phyloP scores from a whole-genome alignment of 2,888 invertebrate species.

The Patella depressa region DNA sequence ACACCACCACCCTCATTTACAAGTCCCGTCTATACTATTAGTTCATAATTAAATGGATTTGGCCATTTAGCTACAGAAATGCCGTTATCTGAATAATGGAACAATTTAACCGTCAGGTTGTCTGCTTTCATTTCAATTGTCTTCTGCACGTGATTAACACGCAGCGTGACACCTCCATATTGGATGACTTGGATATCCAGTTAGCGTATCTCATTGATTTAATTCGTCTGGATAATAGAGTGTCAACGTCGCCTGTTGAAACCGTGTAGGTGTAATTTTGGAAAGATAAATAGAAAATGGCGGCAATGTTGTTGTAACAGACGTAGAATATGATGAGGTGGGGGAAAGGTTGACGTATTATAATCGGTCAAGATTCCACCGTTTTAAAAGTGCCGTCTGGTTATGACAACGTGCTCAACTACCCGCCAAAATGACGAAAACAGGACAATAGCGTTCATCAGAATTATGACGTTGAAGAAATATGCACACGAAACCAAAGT shows the following conservation, averaged over 20 bases:
- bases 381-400: too few species aligned
- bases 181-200: background rate
- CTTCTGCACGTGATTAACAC: conserved; percentile 10
- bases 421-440: conserved; percentile 1
- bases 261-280: conserved; percentile 5
- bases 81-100: conserved; percentile 7
- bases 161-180: conserved; percentile 8
- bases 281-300: background rate
- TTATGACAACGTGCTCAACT: too few species aligned
- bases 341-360: background rate
- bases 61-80: conserved; percentile 3
- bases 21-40: background rate
- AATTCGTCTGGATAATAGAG: background rate
- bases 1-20: conserved; percentile 3
- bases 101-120: conserved; percentile 1
- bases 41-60: conserved; percentile 7
- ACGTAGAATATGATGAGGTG: background rate
- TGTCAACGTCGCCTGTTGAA: background rate
- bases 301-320: background rate
- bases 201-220: background rate
- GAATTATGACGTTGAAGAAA: too few species aligned
- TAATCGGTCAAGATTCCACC: too few species aligned
- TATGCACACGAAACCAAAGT: too few species aligned
- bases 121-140: conserved; percentile 12
- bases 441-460: background rate